Base-by-base conservation (phyloP, 1,140 invertebrate genomes). In the Homarus americanus region DNA sequence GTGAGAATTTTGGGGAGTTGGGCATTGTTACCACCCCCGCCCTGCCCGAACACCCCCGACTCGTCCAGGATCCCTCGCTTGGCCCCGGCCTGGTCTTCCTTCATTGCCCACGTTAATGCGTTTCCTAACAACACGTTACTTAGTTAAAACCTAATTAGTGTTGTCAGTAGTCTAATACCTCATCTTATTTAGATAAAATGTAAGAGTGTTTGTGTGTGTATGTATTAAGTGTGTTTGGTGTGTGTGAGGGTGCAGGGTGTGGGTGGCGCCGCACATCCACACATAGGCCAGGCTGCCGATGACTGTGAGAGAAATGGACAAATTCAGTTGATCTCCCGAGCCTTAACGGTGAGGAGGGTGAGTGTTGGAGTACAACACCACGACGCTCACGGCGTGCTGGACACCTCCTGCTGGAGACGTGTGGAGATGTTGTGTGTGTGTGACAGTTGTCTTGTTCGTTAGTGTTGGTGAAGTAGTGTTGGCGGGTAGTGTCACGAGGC, bases 1-100 rank as follows among this genome's bases (percentile, higher is more conserved):
- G 84, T 87, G 84, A 76, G 84, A 87, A 87, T 78, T 87, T 87
- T 49, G 69, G 73, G 84, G 73, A 87, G 73, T 75, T 76, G 84
- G 84, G 73, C 53, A 87, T 87, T 87, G 84, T 87, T 78, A 72
- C 73, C 44, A 84, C 82, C 69, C 44, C 84, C 73, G n/a, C 53
- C 53, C 20, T 17, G 53, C 2, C 53, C 53, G 20, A 69, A 44
- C 80, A 58, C 80, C 80, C 82, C 82, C 63, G 63, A 84, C 82
- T 66, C 63, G 82, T 87, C 84, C 73, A n/a, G 3, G 38, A 10
- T n/a, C 41, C 28, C 36, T 12, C 34, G 17, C 24, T 24, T 49
- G 49, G 49, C 84, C 34, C 73, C 12, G 84, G 34, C 84, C 63
- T 63, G 9, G n/a, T 24, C 66, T 72, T 84, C 72, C 2, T 41